Evolutionary conservation across 2,888 invertebrate species (phyloP), one percentile per base, ranked within the genome.

Genomic region (Diarsia mendica): DNA sequence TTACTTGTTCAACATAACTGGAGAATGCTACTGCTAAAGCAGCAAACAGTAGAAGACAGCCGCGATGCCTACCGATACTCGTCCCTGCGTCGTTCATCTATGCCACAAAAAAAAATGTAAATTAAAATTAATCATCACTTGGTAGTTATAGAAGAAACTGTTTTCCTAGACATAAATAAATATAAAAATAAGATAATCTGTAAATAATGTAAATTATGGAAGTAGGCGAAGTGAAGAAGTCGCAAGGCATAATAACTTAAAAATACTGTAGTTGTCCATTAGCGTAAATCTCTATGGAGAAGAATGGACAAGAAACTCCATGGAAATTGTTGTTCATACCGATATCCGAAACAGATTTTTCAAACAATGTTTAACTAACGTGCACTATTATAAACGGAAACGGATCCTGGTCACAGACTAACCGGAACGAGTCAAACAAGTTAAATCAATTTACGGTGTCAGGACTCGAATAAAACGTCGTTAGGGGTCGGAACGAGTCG

Each of bases 1-100:
- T 88, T 89, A 96, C 96, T 92, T 95, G 93, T 78, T 95, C 93
- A 80, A 95, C 89, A 79, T 95, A 95, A 55, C 92, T 90, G 6
- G 94, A 94, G 73, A 94, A 91, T 4, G 93, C 92, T 71, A 95
- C 83, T 61, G 91, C 90, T 44, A 94, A 80, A 60, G 89, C 89
- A 64, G 91, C 89, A 18, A 93, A 85, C 70, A 95, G 84, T 53
- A 95, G 85, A 75, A 95, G 89, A 64, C 90, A 92, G 28, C 92
- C 91, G 8, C 93, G 93, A 82, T 92, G 93, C 82, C 91, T 91
- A 70, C 91, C 89, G 69, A 88, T 78, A 72, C 86, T 90, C 81
- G 87, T 76, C 79, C 91, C 91, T 74, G 83, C 83, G 78, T 86
- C 87, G 85, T 87, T 91, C 95, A 95, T 96, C 95, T 95, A 89